A percentile compares a stretch with the other conserved stretches of the same genome.
Evolutionary conservation across 2,797 vertebrate species (phyloP).

Genomic region (Carapus acus): DNA sequence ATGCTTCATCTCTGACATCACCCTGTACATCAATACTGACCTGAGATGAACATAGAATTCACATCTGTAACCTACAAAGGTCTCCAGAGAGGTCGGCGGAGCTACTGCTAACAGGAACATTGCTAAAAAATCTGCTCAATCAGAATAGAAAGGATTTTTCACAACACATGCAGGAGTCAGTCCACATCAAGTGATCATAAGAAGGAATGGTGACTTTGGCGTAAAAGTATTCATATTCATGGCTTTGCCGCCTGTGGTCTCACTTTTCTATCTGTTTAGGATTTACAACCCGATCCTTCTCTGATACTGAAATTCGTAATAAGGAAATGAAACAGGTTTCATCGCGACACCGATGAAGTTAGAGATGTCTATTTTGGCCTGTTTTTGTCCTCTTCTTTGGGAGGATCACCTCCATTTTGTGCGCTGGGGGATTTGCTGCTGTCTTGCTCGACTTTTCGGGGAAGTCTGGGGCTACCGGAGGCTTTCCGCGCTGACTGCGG

Average conservation of each 20-base stretch:
- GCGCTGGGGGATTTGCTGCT: conserved; percentile 47
- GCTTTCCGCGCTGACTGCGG: conserved; percentile 80
- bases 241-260: conserved; percentile 16
- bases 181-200: conserved; percentile 25
- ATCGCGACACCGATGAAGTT: conserved; percentile 7
- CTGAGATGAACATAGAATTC: conserved; percentile 31
- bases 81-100: conserved; percentile 31
- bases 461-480: conserved; percentile 68
- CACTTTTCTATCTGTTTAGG: neutral
- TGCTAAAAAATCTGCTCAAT: conserved; percentile 22
- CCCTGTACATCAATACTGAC: conserved; percentile 29
- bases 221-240: neutral
- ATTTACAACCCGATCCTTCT: conserved; percentile 7
- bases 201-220: conserved; percentile 54
- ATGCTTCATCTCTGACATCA: conserved; percentile 15
- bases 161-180: conserved; percentile 26
- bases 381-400: conserved; percentile 37
- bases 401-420: conserved; percentile 49
- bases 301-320: conserved; percentile 11
- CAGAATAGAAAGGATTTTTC: conserved; percentile 8
- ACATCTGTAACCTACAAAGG: conserved; percentile 27
- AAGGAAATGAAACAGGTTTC: conserved; percentile 2
- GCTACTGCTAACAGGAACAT: conserved; percentile 1
- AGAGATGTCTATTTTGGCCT: conserved; percentile 26
- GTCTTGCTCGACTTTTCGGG: conserved; percentile 61